Percentiles rank a stretch among this genome's conserved stretches.
Conservation (phyloP, 2,888 invertebrate genomes). For the Chirona hameri region DNA sequence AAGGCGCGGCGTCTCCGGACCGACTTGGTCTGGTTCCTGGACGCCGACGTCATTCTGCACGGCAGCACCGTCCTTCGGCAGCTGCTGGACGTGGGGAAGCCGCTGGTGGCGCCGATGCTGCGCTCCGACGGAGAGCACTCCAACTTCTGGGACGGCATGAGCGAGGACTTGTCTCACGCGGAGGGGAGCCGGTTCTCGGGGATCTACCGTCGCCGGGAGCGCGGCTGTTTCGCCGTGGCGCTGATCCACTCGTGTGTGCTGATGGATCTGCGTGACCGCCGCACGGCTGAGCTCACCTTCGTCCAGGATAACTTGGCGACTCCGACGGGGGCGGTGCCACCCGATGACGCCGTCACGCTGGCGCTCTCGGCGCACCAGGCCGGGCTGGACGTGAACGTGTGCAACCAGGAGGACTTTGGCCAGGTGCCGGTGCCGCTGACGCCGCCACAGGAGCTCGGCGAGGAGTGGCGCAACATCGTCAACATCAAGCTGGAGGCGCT, state of each 20-base stretch:
- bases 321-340: conserved; percentile 60
- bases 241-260: conserved; percentile 88
- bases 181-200: conserved; percentile 78
- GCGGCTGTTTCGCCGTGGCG: conserved; percentile 77
- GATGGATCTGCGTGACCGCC: conserved; percentile 61
- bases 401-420: conserved; percentile 79
- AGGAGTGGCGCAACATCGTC: conserved; percentile 66
- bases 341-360: conserved; percentile 86
- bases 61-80: conserved; percentile 60
- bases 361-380: conserved; percentile 72
- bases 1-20: conserved; percentile 76
- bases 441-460: conserved; percentile 57
- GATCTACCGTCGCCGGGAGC: conserved; percentile 61
- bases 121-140: conserved; percentile 82
- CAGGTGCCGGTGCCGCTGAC: conserved; percentile 77
- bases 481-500: conserved; percentile 74
- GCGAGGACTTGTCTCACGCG: conserved; percentile 72
- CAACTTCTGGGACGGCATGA: conserved; percentile 82
- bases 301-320: conserved; percentile 56
- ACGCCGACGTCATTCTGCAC: conserved; percentile 77
- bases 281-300: conserved; percentile 69
- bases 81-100: conserved; percentile 57
- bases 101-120: conserved; percentile 79
- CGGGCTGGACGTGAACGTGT: conserved; percentile 66
- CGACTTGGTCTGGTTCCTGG: conserved; percentile 82